Percentiles rank a stretch among this genome's conserved stretches.
These are phyloP conservation scores for Sorex fumeus DNA, from an alignment of 2,113 vertebrate genomes.

Conservation along the genomic window DNA sequence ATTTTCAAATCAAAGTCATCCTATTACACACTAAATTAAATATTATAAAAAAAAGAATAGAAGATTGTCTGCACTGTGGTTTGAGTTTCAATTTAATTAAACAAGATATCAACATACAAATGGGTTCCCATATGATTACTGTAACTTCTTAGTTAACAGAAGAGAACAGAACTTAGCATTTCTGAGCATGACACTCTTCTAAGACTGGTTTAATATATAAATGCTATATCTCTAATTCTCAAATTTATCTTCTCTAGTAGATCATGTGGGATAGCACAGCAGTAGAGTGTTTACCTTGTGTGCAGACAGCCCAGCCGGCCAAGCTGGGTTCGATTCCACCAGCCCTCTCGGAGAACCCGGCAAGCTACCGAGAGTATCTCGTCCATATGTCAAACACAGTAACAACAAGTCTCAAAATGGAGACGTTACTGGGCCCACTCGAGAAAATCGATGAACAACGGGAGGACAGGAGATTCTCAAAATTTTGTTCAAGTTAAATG, in stretches of 20 bases:
- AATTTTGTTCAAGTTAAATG: slow-evolving; percentile 22
- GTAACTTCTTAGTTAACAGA: slow-evolving; percentile 18
- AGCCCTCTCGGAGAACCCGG: too few relatives aligned
- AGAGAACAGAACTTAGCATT: not conserved
- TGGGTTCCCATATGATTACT: not conserved
- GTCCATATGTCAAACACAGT: too few relatives aligned
- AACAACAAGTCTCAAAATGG: too few relatives aligned
- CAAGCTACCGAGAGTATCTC: too few relatives aligned
- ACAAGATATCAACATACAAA: not conserved
- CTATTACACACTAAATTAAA: slow-evolving; percentile 34
- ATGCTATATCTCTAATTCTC: slow-evolving; percentile 45
- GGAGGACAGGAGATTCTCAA: slow-evolving; percentile 20
- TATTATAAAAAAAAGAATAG: not conserved
- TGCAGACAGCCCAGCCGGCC: too few relatives aligned
- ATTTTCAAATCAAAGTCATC: slow-evolving; percentile 4
- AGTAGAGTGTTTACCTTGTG: too few relatives aligned
- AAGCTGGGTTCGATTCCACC: too few relatives aligned
- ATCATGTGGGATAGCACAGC: too few relatives aligned
- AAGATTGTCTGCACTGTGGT: not conserved
- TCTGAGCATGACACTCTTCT: slow-evolving; percentile 43
- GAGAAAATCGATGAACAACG: too few relatives aligned
- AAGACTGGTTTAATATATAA: not conserved
- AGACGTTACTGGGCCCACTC: too few relatives aligned
- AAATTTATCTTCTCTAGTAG: not conserved
- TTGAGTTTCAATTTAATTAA: not conserved